Evolutionary conservation across 2,888 invertebrate genomes (phyloP).

Genomic region (Acleris emargana): DNA sequence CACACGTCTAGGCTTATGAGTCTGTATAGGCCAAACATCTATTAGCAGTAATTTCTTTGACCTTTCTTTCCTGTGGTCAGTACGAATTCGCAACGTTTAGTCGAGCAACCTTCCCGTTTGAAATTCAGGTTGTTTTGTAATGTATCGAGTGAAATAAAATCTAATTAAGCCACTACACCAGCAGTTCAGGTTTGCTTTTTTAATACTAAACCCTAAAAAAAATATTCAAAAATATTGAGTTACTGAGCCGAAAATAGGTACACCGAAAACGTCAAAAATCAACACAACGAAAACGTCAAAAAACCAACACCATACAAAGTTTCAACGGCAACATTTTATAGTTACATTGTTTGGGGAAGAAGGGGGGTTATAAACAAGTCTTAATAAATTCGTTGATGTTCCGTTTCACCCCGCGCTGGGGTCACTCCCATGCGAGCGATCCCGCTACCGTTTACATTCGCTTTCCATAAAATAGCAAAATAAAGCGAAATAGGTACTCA

Average conservation of each 20-base stretch:
- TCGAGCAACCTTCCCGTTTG: too few relatives aligned
- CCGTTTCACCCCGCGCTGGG: slow-evolving; percentile 21
- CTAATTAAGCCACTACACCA: too few relatives aligned
- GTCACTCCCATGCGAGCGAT: slow-evolving; percentile 37
- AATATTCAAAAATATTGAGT: too few relatives aligned
- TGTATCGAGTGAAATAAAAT: too few relatives aligned
- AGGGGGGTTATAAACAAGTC: slow-evolving; percentile 33
- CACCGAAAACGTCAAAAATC: not conserved
- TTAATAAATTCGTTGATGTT: slow-evolving; percentile 36
- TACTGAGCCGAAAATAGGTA: not conserved
- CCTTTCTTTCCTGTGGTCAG: too few relatives aligned
- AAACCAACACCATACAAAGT: slow-evolving; percentile 6
- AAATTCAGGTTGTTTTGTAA: too few relatives aligned
- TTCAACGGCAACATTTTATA: slow-evolving; percentile 22
- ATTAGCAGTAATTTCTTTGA: too few relatives aligned
- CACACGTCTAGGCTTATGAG: too few relatives aligned
- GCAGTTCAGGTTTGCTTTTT: too few relatives aligned
- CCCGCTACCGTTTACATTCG: slow-evolving; percentile 25
- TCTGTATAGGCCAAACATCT: too few relatives aligned
- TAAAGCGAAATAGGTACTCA: slow-evolving; percentile 22
- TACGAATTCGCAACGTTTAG: too few relatives aligned
- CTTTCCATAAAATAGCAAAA: slow-evolving; percentile 33
- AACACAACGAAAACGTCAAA: not conserved
- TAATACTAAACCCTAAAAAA: too few relatives aligned
- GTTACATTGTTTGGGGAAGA: slow-evolving; percentile 25